Evolutionary conservation across 2,797 vertebrate species (phyloP).

Genomic region (Danio albolineatus): DNA sequence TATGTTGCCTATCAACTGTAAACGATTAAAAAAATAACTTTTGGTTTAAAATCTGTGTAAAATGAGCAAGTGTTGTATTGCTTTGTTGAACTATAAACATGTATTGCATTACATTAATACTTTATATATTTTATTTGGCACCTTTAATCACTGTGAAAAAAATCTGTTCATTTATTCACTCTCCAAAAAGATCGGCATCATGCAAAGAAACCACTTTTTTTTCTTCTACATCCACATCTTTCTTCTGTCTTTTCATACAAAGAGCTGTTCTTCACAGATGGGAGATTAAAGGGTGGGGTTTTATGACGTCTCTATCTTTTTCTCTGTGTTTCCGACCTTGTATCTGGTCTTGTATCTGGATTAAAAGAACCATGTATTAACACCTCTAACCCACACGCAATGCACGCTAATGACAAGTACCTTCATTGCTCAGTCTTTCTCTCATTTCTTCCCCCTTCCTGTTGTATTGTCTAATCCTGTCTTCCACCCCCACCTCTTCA

Average conservation of each 20-base stretch:
- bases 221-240: conserved; percentile 8
- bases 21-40: too few relatives aligned
- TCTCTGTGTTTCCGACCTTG: conserved; percentile 22
- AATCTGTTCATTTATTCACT: background rate
- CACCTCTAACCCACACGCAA: background rate
- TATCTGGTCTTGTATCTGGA: background rate
- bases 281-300: conserved; percentile 27
- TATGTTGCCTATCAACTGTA: too few relatives aligned
- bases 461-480: conserved; percentile 44
- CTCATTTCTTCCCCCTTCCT: background rate
- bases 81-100: background rate
- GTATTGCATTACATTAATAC: background rate
- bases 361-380: conserved; percentile 6
- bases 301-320: conserved; percentile 2
- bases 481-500: conserved; percentile 34
- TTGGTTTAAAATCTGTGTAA: background rate
- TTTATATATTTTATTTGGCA: background rate
- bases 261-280: conserved; percentile 20
- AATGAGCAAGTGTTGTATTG: background rate
- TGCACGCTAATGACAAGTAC: background rate
- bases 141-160: background rate
- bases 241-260: conserved; percentile 41
- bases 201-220: too few relatives aligned
- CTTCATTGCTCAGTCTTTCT: conserved; percentile 9
- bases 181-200: background rate